Base-by-base conservation (phyloP, 1,140 invertebrate genomes). In the Drosophila arawakana region DNA sequence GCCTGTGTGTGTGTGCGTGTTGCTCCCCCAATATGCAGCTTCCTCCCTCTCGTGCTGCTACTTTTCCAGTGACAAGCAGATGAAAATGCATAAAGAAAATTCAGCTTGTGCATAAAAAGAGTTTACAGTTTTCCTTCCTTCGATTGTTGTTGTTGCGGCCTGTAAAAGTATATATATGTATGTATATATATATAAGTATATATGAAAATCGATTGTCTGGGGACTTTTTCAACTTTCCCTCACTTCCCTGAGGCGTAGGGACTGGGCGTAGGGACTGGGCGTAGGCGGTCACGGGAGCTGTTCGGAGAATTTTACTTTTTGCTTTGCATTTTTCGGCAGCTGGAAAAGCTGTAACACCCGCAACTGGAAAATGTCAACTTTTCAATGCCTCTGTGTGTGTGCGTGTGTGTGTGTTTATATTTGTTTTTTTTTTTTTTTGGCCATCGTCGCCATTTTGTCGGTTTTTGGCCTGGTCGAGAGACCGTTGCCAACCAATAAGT, bases 401-500 rank as follows among this genome's bases (percentile, higher is more conserved):
- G 35, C 15, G 37, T 55, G 34, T 34, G 13, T 60, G 35, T 30
- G 37, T 55, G 34, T 34, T 7, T 61, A 34, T 49, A 43, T 49
- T 18, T 43, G 18, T 18, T 7, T 34, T n/a, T 43, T 30, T 43
- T 41, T 54, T 81, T 80, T 80, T 73, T 80, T 73, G 78, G 73
- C 63, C 59, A 67, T 71, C 60, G 83, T 62, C 81, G 82, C 81
- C 81, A 85, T 85, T 81, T 84, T 81, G 69, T 78, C 62, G 59
- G n/a, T 43, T n/a, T n/a, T 43, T 43, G 41, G 41, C 37, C 62
- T 54, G 60, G 75, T 25, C 30, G 35, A 4, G 35, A 4, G 8
- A 18, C 11, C 69, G 78, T 86, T 81, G 78, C 76, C 81, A 86
- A 75, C 82, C 82, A 86, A 86, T 85, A 85, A 81, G 82, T 85